Evolutionary conservation across 2,113 vertebrate species (phyloP).

Genomic region (Diadophis punctatus): DNA sequence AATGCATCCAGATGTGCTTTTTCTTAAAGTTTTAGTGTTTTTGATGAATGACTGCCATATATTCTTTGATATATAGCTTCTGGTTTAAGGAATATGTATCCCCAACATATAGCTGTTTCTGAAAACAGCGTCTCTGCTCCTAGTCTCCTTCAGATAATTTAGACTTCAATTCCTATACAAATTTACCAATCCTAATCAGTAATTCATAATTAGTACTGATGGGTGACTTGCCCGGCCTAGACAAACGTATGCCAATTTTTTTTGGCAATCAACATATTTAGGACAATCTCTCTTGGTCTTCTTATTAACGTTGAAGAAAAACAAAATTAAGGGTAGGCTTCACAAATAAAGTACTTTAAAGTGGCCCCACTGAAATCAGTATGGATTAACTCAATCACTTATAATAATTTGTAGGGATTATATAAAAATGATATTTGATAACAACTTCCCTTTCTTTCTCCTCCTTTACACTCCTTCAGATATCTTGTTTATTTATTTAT

Average conservation of each 20-base stretch:
- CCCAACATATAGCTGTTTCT: not conserved
- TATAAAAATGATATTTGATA: not conserved
- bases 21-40: not conserved
- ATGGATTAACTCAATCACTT: not conserved
- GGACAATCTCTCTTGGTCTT: not conserved
- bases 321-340: not conserved
- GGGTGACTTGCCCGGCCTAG: not conserved
- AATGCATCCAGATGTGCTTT: not conserved
- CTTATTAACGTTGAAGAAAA: not conserved
- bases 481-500: too few species aligned
- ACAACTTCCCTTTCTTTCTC: not conserved
- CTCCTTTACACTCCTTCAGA: not conserved
- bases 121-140: not conserved
- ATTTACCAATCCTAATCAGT: not conserved
- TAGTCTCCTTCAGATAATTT: not conserved
- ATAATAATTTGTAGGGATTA: not conserved
- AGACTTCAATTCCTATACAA: not conserved
- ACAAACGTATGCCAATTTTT: not conserved
- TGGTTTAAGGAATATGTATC: not conserved
- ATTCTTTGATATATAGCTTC: not conserved
- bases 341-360: not conserved
- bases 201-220: not conserved
- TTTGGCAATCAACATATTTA: not conserved
- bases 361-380: not conserved
- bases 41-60: not conserved